These are phyloP conservation scores for Catharus minimus DNA, from an alignment of 2,113 vertebrate genomes.

Conservation along the genomic window DNA sequence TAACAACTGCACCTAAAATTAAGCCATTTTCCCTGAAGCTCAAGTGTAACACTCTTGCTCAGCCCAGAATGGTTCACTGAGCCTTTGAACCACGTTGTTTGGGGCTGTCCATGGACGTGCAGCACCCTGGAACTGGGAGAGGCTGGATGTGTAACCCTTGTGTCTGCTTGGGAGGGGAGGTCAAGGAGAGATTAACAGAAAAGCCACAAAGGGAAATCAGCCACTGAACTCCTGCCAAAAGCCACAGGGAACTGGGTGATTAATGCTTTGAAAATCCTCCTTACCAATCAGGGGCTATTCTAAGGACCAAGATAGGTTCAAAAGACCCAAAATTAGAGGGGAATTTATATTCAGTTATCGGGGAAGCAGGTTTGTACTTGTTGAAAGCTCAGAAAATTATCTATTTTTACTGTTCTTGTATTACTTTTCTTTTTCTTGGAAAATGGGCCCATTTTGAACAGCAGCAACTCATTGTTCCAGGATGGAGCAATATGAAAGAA, in stretches of 20 bases:
- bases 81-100: not conserved
- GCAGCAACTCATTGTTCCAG: not conserved
- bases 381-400: not conserved
- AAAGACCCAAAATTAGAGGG: not conserved
- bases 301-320: not conserved
- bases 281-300: not conserved
- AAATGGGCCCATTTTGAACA: constrained; percentile 14
- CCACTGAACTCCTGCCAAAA: not conserved
- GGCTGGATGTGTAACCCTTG: not conserved
- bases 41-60: not conserved
- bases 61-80: not conserved
- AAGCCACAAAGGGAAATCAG: constrained; percentile 11
- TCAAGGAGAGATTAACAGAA: not conserved
- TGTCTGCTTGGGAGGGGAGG: not conserved
- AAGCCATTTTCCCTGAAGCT: not conserved
- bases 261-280: constrained; percentile 1
- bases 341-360: not conserved
- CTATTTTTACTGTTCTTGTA: not conserved
- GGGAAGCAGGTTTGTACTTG: not conserved
- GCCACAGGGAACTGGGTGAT: not conserved
- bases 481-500: not conserved
- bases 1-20: not conserved
- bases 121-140: not conserved
- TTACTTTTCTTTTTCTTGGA: not conserved
- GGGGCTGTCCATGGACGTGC: not conserved